phyloP scores from a whole-genome alignment of 2,113 vertebrate genomes.

The Sakesphorus luctuosus region DNA sequence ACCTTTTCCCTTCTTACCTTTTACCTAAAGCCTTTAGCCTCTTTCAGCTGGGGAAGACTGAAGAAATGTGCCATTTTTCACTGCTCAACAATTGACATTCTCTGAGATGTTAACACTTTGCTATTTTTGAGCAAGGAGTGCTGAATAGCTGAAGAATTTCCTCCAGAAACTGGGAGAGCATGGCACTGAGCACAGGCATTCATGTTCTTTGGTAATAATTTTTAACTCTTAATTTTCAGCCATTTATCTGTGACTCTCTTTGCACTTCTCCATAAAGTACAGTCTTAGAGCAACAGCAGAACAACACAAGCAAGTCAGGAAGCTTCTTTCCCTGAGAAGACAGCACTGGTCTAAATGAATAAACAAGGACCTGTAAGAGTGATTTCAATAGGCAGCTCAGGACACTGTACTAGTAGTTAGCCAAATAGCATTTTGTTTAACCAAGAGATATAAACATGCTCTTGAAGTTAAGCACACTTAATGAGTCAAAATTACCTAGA shows the following conservation, averaged over 20 bases:
- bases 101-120: background rate
- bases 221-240: background rate
- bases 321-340: background rate
- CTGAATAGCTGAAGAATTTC: background rate
- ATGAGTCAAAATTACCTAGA: slow-evolving; percentile 10
- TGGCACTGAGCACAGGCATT: background rate
- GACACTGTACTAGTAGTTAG: background rate
- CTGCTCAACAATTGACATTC: background rate
- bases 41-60: background rate
- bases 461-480: background rate
- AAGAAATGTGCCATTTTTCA: background rate
- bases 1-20: background rate
- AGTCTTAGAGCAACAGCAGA: background rate
- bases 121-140: background rate
- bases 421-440: background rate
- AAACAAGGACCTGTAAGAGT: background rate
- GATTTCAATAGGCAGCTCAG: background rate
- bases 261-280: background rate
- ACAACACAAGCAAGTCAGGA: background rate
- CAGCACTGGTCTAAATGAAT: background rate
- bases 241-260: background rate
- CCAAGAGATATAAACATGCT: background rate
- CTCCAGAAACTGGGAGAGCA: background rate
- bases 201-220: background rate
- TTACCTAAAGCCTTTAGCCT: background rate